Evolutionary conservation across 2,888 invertebrate species (phyloP), one percentile per base, ranked within the genome.

Genomic region (Sceliomorpha sp.): DNA sequence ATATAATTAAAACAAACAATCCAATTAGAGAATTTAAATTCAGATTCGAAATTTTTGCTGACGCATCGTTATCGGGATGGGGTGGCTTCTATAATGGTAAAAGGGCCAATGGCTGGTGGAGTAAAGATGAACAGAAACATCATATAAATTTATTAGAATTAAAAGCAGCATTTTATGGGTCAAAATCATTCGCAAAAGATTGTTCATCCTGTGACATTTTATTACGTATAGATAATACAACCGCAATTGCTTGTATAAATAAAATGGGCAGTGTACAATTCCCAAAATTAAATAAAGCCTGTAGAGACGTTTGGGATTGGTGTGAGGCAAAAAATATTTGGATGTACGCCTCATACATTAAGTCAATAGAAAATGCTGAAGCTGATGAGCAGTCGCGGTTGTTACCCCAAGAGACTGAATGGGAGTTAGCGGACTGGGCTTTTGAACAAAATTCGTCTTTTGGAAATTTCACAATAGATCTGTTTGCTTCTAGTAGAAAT

Each of bases 31-130:
- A 15, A 5, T 34, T 27, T 1, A 32, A 44, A 7, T 55, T 24
- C 31, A 24, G 42, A 1, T 9, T 37, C 39, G 60, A 53, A 27
- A 58, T 69, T 39, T 62, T 55, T 34, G 40, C 62, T 13, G 70
- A 71, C 27, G 48, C 67, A 6, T 71, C 70, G 1, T 7, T 44
- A 0, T 9, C 48, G 1, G 48, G 48, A 4, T 50, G 48, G 36
- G 36, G 48, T 14, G 13, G 2, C 7, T 50, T 15, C 8, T 36
- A 34, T n/a, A 5, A 20, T 6, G 24, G 20, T 1, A 1, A 47
- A 10, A 32, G 8, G 8, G 1, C 34, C 1, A 24, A 37, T 14
- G 36, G 48, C 1, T 50, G 31, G 31, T 36, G 26, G 48, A 26
- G 14, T 26, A 2, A n/a, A 12, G 27, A 36, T 1, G 48, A 50